These are phyloP conservation scores for Plebejus anna DNA, from an alignment of 2,888 invertebrate species.

Conservation along the genomic window DNA sequence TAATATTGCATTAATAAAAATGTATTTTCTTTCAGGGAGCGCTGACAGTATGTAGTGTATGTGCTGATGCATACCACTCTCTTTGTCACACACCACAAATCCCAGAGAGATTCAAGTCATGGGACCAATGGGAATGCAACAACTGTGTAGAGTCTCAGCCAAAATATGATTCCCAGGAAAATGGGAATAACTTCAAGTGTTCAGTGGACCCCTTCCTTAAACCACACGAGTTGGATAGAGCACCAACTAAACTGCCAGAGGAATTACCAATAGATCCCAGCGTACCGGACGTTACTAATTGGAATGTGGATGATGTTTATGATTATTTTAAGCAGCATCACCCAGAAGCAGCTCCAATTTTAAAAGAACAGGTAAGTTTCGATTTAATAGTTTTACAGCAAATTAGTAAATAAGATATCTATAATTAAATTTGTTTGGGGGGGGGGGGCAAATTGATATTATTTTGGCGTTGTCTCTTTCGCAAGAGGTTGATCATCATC, in stretches of 20 bases:
- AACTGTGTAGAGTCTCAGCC: constrained; percentile 80
- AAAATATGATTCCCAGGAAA: constrained; percentile 59
- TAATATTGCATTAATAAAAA: not conserved
- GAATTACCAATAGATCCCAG: constrained; percentile 80
- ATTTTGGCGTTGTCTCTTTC: too few species aligned
- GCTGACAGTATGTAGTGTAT: constrained; percentile 88
- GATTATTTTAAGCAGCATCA: constrained; percentile 89
- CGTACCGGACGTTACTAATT: constrained; percentile 89
- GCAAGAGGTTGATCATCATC: too few species aligned
- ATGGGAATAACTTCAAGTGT: constrained; percentile 56
- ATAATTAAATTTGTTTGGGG: too few species aligned
- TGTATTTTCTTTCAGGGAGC: constrained; percentile 73
- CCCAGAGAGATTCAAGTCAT: constrained; percentile 76
- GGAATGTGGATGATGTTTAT: constrained; percentile 91
- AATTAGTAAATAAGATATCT: too few species aligned
- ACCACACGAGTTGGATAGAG: constrained; percentile 69
- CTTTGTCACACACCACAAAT: constrained; percentile 88
- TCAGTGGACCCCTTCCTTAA: constrained; percentile 66
- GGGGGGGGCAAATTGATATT: too few species aligned
- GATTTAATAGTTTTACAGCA: not conserved
- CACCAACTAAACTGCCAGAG: constrained; percentile 59
- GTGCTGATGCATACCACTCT: constrained; percentile 92
- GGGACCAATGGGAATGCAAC: constrained; percentile 85
- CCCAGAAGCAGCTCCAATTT: constrained; percentile 88
- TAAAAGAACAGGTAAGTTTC: constrained; percentile 86